Evolutionary conservation across 2,113 vertebrate species (phyloP).

Genomic region (Pachyramphus minor): DNA sequence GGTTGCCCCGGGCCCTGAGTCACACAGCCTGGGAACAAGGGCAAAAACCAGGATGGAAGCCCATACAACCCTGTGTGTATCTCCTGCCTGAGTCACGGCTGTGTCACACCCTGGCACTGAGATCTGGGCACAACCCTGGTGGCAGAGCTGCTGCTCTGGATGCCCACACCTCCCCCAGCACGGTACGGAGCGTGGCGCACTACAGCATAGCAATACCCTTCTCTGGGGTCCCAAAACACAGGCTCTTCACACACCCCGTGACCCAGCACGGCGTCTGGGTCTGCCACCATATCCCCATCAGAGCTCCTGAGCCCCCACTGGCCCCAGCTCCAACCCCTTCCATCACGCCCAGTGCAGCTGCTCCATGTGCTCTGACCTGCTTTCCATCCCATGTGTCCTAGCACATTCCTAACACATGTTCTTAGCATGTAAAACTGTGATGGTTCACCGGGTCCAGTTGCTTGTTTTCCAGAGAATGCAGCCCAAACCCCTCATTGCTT

Average conservation of each 20-base stretch:
- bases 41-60: neutral
- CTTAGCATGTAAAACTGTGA: fast-evolving
- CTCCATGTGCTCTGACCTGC: neutral
- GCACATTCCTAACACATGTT: fast-evolving
- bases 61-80: neutral
- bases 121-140: neutral
- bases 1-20: neutral
- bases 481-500: neutral
- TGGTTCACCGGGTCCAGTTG: fast-evolving
- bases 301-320: fast-evolving
- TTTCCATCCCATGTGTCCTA: neutral
- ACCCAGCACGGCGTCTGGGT: neutral
- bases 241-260: fast-evolving
- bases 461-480: neutral
- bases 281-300: fast-evolving
- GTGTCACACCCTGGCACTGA: neutral
- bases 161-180: neutral
- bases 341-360: neutral
- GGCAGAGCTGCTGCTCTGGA: neutral
- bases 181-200: neutral
- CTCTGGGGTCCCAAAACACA: fast-evolving
- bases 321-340: neutral
- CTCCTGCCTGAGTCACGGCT: neutral
- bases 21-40: neutral
- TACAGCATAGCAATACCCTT: neutral